Evolutionary conservation across 64 coral and sea anemone species (phyloP), one percentile per base, ranked within the genome.

Genomic region (Stylophora pistillata): DNA sequence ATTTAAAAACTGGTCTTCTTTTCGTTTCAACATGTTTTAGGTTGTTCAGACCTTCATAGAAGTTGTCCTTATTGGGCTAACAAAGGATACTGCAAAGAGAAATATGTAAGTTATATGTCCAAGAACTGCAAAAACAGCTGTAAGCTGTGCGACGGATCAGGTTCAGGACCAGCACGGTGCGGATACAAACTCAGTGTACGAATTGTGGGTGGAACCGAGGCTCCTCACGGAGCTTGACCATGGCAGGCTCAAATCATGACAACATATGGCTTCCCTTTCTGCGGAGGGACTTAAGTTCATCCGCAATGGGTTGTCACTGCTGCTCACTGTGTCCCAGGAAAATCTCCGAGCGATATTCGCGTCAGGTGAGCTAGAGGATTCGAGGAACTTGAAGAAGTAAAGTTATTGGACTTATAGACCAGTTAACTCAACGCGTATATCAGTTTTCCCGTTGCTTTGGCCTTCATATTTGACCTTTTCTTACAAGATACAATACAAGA

Each of bases 291-390:
- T 23, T 76, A 89, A 16, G 78, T 93, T 32, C 72, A 56, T 84
- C 78, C 72, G 2, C 78, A 75, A 3, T 93, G 91, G 91, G 79
- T 93, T 37, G 86, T 93, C n/a, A 89, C 91, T 47, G 91, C 91
- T 17, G 91, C 91, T 53, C 91, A 93, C 68, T 93, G 91, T 74
- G 78, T 81, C 13, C 15, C 16, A 3, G 33, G 76, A 7, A 82
- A 76, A 79, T 57, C 76, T 29, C 33, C 84, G 1, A 10, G 21
- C 2, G 15, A 20, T 21, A 31, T 93, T 41, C 30, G 78, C 33
- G 78, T 93, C 9, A 93, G 91, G 91, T 88, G 55, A 84, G 55
- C 20, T 16, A 1, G 5, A 55, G 37, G 37, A 2, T 41, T 3
- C 6, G 37, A 6, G 37, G 6, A 4, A 4, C 7, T 47, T 4